A percentile compares a stretch with the other conserved stretches of the same genome.
These are phyloP conservation scores for Steinernema carpocapsae DNA, from an alignment of 2,888 invertebrate genomes.

Conservation along the genomic window DNA sequence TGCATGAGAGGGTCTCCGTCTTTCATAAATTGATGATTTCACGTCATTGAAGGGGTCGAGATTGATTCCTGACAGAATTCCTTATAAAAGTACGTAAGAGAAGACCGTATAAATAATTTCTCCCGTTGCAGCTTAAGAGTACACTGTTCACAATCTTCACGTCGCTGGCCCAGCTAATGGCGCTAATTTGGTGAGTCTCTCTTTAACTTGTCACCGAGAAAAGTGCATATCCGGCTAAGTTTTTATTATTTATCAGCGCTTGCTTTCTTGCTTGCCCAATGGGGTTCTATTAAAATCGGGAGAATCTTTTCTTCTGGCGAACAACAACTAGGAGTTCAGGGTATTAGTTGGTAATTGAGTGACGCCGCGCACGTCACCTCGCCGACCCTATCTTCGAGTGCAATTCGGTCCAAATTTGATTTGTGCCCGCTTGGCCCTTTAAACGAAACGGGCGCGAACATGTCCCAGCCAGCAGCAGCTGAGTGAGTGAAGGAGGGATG, in stretches of 20 bases:
- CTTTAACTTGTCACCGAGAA: slow-evolving; percentile 12
- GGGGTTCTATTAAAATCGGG: neutral
- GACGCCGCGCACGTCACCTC: slow-evolving; percentile 19
- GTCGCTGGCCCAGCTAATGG: slow-evolving; percentile 57
- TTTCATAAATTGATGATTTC: slow-evolving; percentile 23
- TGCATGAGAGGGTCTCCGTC: slow-evolving; percentile 5
- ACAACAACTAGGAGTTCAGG: neutral
- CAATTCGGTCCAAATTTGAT: slow-evolving; percentile 20
- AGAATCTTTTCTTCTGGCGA: neutral
- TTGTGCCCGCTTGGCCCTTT: slow-evolving; percentile 6
- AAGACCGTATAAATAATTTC: slow-evolving; percentile 8
- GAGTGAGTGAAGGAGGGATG: neutral
- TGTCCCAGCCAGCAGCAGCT: neutral
- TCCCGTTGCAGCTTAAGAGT: slow-evolving; percentile 60
- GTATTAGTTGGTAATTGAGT: slow-evolving; percentile 16
- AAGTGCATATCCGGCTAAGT: neutral
- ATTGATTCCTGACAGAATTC: no score
- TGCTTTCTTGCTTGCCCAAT: neutral
- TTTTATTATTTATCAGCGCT: slow-evolving; percentile 24
- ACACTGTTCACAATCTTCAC: slow-evolving; percentile 59
- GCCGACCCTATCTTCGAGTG: neutral
- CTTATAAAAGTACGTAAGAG: no score
- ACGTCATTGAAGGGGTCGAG: neutral
- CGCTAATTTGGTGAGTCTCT: slow-evolving; percentile 59
- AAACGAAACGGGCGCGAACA: neutral